Percentiles rank a stretch among this genome's conserved stretches.
phyloP scores from a whole-genome alignment of 2,797 vertebrate species.

The Sphenopsis melanotis region DNA sequence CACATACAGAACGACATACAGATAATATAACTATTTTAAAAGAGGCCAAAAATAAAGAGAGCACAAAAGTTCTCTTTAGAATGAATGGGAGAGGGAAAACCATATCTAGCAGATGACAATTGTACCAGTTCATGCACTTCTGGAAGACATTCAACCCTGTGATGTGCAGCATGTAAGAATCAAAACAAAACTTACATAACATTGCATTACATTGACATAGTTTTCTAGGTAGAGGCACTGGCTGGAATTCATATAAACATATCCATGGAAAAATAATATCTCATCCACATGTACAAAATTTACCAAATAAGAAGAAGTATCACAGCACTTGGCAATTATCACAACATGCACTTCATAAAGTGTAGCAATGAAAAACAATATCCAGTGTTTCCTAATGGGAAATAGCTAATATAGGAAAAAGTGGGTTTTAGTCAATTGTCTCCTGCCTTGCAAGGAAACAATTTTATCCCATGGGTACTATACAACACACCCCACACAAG shows the following conservation, averaged over 20 bases:
- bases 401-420: not conserved
- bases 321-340: not conserved
- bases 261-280: slow-evolving; percentile 44
- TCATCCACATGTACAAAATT: not conserved
- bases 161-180: not conserved
- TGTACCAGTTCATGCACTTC: not conserved
- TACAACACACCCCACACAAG: not conserved
- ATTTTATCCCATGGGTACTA: not conserved
- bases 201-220: not conserved
- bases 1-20: not conserved
- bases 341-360: slow-evolving; percentile 2
- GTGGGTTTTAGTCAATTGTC: not conserved
- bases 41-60: not conserved
- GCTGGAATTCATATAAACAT: slow-evolving; percentile 46
- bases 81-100: not conserved
- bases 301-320: slow-evolving; percentile 37
- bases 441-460: slow-evolving; percentile 21
- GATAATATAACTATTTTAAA: not conserved
- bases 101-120: not conserved
- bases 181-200: slow-evolving; percentile 32
- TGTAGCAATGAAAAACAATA: slow-evolving; percentile 22
- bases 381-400: not conserved
- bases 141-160: not conserved
- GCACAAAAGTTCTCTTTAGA: not conserved
- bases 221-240: slow-evolving; percentile 36